These are phyloP conservation scores for Pterocles gutturalis DNA, from an alignment of 2,113 vertebrate species.

Conservation along the genomic window DNA sequence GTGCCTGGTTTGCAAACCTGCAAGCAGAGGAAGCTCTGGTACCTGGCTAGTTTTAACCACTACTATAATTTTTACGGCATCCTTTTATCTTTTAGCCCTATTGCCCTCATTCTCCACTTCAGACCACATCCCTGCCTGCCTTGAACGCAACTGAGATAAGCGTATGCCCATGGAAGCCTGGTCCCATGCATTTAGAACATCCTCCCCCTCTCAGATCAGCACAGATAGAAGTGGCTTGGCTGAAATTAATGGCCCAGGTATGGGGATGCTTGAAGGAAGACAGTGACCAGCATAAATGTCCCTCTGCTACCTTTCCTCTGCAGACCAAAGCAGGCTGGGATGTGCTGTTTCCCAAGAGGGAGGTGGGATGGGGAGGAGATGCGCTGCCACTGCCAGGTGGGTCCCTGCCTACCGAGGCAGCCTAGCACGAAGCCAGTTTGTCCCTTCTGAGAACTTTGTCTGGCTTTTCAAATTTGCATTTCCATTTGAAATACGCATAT, in stretches of 20 bases:
- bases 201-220: neutral
- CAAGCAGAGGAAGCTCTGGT: neutral
- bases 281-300: neutral
- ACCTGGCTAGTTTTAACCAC: neutral
- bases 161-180: neutral
- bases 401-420: neutral
- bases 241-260: neutral
- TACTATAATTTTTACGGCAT: neutral
- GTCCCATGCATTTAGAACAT: neutral
- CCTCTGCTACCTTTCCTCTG: neutral
- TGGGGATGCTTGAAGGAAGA: neutral
- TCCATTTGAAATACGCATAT: neutral
- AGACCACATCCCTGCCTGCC: neutral
- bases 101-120: neutral
- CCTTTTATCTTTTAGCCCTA: neutral
- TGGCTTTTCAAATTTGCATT: neutral
- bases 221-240: neutral
- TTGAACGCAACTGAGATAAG: neutral
- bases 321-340: neutral
- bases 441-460: neutral
- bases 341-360: neutral
- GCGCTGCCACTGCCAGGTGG: neutral
- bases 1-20: neutral
- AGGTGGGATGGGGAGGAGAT: neutral
- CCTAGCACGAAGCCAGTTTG: neutral